These are phyloP conservation scores for Drosophila subquinaria DNA, from an alignment of 2,888 invertebrate genomes.

Conservation along the genomic window DNA sequence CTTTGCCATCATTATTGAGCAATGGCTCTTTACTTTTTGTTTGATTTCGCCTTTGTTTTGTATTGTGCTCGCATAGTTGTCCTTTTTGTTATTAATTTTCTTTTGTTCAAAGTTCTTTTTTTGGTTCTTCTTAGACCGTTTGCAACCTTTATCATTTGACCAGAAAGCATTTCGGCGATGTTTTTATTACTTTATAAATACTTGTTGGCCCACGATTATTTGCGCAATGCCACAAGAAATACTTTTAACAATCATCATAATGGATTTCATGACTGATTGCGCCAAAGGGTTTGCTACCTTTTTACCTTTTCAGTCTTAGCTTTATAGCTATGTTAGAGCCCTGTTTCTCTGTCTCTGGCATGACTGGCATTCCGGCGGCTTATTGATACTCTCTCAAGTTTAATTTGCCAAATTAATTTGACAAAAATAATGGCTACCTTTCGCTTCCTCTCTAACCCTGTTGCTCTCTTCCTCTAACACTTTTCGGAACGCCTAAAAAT, in stretches of 20 bases:
- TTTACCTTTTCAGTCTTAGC: conserved; percentile 52
- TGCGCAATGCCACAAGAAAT: conserved; percentile 62
- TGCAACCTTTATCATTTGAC: conserved; percentile 63
- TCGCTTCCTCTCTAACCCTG: background rate
- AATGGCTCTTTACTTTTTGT: conserved; percentile 60
- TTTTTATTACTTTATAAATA: conserved; percentile 83
- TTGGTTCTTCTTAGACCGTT: conserved; percentile 15
- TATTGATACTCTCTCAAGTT: conserved; percentile 44
- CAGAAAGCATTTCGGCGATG: conserved; percentile 67
- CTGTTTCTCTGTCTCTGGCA: conserved; percentile 13
- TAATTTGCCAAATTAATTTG: conserved; percentile 74
- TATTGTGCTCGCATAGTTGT: conserved; percentile 66
- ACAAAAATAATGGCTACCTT: conserved; percentile 28
- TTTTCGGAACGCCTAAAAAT: background rate
- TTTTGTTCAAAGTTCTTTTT: conserved; percentile 37
- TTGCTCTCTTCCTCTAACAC: background rate
- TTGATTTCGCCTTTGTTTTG: conserved; percentile 52
- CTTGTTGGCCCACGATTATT: conserved; percentile 69
- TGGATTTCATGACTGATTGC: conserved; percentile 62
- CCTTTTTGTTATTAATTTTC: conserved; percentile 75
- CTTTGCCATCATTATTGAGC: conserved; percentile 75
- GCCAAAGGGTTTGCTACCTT: conserved; percentile 48
- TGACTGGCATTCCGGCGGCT: conserved; percentile 44
- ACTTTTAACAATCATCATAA: conserved; percentile 65
- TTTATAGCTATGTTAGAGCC: conserved; percentile 23